Evolutionary conservation across 2,888 invertebrate genomes (phyloP), one percentile per base, ranked within the genome.

Genomic region (Beris chalybata): DNA sequence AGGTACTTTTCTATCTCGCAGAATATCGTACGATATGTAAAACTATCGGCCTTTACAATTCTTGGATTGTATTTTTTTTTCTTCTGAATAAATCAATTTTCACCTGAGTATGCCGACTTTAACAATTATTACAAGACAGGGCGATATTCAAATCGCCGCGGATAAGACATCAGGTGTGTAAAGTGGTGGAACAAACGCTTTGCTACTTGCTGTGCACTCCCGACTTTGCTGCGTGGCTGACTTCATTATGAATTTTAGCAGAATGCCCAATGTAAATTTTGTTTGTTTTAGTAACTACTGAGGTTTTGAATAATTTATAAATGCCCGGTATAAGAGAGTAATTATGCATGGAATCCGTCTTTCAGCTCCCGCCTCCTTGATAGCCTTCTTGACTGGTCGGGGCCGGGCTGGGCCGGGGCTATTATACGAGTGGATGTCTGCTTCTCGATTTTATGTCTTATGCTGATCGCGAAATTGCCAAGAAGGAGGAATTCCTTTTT

Each of bases 301-400:
- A 5, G 54, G 57, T 58, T 45, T 66, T 69, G 69, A 69, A 69
- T 69, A 66, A 69, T 69, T 69, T 69, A 69, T 69, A 69, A 64
- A 57, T 69, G 65, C 44, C 48, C 58, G 66, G 44, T 29, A 64
- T 45, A 64, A 45, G 4, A 53, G 47, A 55, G 32, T 54, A 64
- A 64, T 64, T 64, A 64, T 64, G 64, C 64, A 61, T 61, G 48
- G 50, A 61, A 61, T 61, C 61, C 61, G 50, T 38, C 38, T 38
- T 38, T 5, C 38, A 22, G 22, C 22, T 22, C 22, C 22, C 22
- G 22, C 22, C 22, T 22, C 22, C 22, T 22, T 22, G 22, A 22
- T 22, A 22, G 22, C 22, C 22, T 22, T 22, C 22, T 22, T 22
- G 22, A 22, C 22, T 22, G 22, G 22, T 22, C 22, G 22, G 22